Percentiles rank a stretch among this genome's conserved stretches.
phyloP scores from a whole-genome alignment of 64 coral and sea anemone species.

The Cladopsammia gracilis region DNA sequence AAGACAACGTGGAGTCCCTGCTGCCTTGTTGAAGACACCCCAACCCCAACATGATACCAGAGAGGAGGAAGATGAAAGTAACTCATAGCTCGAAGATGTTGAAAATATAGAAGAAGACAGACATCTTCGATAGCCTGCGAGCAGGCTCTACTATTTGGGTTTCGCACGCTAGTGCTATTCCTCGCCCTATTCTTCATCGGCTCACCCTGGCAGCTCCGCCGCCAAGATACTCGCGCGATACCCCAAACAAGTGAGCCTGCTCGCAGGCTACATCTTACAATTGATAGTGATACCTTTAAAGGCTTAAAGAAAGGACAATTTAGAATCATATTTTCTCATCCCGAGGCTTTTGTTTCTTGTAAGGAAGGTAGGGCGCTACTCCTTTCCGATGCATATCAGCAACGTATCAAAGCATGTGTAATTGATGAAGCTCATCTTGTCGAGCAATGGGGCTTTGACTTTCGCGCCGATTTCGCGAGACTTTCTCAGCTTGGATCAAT shows the following conservation, averaged over 20 bases:
- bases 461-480: conserved; percentile 35
- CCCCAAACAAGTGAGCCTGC: too few relatives aligned
- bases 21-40: not conserved
- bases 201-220: too few relatives aligned
- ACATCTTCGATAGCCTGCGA: too few relatives aligned
- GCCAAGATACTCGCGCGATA: too few relatives aligned
- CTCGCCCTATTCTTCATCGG: too few relatives aligned
- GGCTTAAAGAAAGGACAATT: not conserved
- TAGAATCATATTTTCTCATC: conserved; percentile 64
- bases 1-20: not conserved
- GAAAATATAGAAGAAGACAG: not conserved
- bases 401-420: conserved; percentile 20
- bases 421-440: conserved; percentile 70
- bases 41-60: too few relatives aligned
- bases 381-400: not conserved
- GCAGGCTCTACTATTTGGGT: too few relatives aligned
- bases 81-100: not conserved
- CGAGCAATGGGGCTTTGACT: conserved; percentile 62
- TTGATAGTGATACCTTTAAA: not conserved
- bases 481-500: conserved; percentile 41
- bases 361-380: conserved; percentile 51
- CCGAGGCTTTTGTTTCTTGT: conserved; percentile 61
- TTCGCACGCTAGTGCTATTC: too few relatives aligned
- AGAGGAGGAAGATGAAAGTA: not conserved
- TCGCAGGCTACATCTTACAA: not conserved